Conservation (phyloP, 2,888 invertebrate genomes). For the Dendrolimus pini region DNA sequence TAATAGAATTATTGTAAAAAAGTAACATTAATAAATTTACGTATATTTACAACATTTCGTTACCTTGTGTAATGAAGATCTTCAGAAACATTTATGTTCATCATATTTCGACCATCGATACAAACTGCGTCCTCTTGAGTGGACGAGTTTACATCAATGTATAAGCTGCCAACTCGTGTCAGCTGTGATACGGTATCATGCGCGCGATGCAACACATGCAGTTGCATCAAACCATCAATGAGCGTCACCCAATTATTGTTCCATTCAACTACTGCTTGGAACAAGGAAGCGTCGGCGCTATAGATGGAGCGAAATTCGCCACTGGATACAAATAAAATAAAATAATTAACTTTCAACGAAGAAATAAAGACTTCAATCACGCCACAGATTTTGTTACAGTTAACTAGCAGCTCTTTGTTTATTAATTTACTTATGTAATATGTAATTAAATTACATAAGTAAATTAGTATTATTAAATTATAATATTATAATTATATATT, state of each 20-base stretch:
- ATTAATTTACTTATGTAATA: slow-evolving; percentile 11
- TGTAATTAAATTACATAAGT: too few species aligned
- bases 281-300: too few species aligned
- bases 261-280: too few species aligned
- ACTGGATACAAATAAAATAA: background rate
- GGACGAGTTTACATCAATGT: slow-evolving; percentile 15
- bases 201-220: slow-evolving; percentile 77
- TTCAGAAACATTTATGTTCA: slow-evolving; percentile 5
- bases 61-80: background rate
- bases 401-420: too few species aligned
- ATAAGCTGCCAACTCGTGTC: slow-evolving; percentile 38
- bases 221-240: slow-evolving; percentile 85
- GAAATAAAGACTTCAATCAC: background rate
- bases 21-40: slow-evolving; percentile 7
- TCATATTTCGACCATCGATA: background rate
- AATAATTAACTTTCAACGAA: background rate
- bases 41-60: background rate
- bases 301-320: slow-evolving; percentile 5
- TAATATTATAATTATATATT: too few species aligned
- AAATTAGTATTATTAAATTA: too few species aligned
- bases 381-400: background rate
- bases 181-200: slow-evolving; percentile 79
- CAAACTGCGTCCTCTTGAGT: slow-evolving; percentile 6
- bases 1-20: too few species aligned
- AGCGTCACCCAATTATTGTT: too few species aligned